Evolutionary conservation across 2,888 invertebrate genomes (phyloP).

Genomic region (Platycheirus rosarum): DNA sequence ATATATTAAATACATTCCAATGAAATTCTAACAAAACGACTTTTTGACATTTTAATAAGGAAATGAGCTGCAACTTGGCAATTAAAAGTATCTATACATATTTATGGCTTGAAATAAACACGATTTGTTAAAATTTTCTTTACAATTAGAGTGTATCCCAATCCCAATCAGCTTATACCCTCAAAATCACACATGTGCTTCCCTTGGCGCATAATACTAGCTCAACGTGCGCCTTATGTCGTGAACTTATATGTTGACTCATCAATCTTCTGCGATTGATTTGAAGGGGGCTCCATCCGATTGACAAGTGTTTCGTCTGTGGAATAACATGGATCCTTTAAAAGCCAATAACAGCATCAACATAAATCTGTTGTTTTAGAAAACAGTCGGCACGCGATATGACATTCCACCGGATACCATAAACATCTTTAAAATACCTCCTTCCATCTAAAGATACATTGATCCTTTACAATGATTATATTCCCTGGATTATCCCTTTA

Average conservation of each 20-base stretch:
- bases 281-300: constrained; percentile 40
- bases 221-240: constrained; percentile 61
- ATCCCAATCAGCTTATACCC: no score
- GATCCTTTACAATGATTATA: constrained; percentile 42
- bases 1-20: no score
- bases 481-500: constrained; percentile 53
- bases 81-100: no score
- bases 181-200: no score
- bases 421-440: constrained; percentile 67
- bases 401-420: constrained; percentile 71
- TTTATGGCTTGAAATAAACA: no score
- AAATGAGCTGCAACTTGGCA: no score
- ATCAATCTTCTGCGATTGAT: constrained; percentile 64
- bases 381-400: constrained; percentile 53
- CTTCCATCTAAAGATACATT: constrained; percentile 1
- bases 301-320: constrained; percentile 58
- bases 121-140: no score
- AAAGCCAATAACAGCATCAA: constrained; percentile 20
- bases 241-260: constrained; percentile 53
- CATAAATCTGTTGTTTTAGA: constrained; percentile 46
- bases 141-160: no score
- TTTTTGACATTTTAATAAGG: no score
- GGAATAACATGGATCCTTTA: constrained; percentile 1
- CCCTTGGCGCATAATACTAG: constrained; percentile 1
- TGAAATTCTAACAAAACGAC: no score